phyloP scores from a whole-genome alignment of 2,113 vertebrate species.

The Plecotus auritus region DNA sequence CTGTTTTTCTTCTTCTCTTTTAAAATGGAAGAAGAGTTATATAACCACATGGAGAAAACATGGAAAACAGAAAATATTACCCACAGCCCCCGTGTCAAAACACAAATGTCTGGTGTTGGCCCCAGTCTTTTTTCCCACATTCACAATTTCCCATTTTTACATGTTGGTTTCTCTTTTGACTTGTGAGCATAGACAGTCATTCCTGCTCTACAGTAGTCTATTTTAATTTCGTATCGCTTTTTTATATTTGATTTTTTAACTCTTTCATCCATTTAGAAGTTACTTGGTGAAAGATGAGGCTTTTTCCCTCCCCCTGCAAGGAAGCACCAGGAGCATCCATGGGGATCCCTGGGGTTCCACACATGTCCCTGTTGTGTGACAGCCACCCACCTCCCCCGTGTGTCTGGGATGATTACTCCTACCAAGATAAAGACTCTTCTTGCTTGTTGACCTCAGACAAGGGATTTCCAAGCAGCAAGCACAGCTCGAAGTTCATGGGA shows the following conservation, averaged over 20 bases:
- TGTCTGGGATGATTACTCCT: fast-evolving
- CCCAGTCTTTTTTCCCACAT: not conserved
- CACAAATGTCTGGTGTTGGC: not conserved
- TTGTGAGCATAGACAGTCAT: not conserved
- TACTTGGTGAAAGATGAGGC: not conserved
- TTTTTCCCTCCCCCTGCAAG: not conserved
- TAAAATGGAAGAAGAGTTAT: not conserved
- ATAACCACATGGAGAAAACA: not conserved
- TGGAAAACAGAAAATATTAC: not conserved
- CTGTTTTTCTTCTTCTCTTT: not conserved
- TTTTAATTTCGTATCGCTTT: not conserved
- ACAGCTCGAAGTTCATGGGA: not conserved
- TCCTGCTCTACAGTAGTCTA: not conserved
- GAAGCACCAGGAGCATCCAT: not conserved
- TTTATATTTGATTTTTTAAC: not conserved
- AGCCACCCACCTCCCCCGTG: fast-evolving
- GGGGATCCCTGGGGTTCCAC: not conserved
- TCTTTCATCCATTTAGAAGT: not conserved
- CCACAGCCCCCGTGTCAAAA: not conserved
- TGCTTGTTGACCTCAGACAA: not conserved
- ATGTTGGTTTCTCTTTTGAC: not conserved
- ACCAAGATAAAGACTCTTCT: not conserved
- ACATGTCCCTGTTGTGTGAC: fast-evolving
- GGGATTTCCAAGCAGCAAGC: not conserved
- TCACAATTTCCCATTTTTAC: not conserved